These are phyloP conservation scores for Archaeoteleia sp. DNA, from an alignment of 2,888 invertebrate genomes.

Conservation along the genomic window DNA sequence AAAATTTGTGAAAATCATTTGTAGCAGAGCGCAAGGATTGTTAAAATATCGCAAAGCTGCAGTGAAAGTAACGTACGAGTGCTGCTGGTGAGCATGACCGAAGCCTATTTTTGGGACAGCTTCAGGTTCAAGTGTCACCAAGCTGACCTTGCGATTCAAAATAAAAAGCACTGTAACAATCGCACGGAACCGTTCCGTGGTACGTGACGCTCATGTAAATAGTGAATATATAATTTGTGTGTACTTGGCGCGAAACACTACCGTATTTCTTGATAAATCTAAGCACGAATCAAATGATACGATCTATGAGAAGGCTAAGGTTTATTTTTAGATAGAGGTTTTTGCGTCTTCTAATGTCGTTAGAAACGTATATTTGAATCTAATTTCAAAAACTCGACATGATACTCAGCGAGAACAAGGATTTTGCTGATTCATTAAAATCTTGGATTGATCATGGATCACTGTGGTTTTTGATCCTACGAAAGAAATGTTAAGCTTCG, in stretches of 20 bases:
- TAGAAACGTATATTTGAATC: slow-evolving; percentile 34
- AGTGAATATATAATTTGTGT: slow-evolving; percentile 24
- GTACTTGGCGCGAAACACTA: slow-evolving; percentile 29
- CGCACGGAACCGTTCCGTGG: slow-evolving; percentile 40
- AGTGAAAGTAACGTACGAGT: slow-evolving; percentile 31
- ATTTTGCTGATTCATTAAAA: too few species aligned
- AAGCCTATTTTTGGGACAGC: slow-evolving; percentile 29
- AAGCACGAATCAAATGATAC: slow-evolving; percentile 41
- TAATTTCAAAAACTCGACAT: slow-evolving; percentile 5
- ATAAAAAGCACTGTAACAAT: slow-evolving; percentile 49
- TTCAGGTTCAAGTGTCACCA: slow-evolving; percentile 55
- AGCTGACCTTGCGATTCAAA: slow-evolving; percentile 54
- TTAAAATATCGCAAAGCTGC: slow-evolving; percentile 10
- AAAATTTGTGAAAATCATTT: too few species aligned
- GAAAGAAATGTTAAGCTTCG: too few species aligned
- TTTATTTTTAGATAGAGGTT: slow-evolving; percentile 44
- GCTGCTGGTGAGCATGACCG: slow-evolving; percentile 12
- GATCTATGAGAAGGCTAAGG: slow-evolving; percentile 36
- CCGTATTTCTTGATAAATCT: slow-evolving; percentile 41
- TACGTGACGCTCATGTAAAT: slow-evolving; percentile 42
- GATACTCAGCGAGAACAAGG: background rate
- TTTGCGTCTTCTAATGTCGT: slow-evolving; percentile 35
- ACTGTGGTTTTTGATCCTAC: too few species aligned
- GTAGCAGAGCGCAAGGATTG: background rate
- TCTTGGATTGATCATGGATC: too few species aligned